Evolutionary conservation across 2,888 invertebrate genomes (phyloP), one percentile per base, ranked within the genome.

Genomic region (Heliconius hortense): DNA sequence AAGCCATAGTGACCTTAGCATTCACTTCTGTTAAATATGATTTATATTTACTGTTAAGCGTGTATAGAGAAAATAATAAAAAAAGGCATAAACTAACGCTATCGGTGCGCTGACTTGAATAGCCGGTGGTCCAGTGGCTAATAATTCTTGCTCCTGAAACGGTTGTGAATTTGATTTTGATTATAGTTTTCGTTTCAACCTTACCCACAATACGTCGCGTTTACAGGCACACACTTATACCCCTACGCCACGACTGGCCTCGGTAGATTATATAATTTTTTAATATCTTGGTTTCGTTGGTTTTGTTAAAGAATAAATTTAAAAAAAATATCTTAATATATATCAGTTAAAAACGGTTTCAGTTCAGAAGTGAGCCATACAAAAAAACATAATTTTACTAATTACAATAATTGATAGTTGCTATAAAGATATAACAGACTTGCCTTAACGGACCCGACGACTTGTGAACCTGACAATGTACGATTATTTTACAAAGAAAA

Each of bases 11-110:
- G 53, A 21, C 53, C 31, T 69, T 28, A 35, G 69, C 10, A 35
- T 31, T 69, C 56, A 69, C 24, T 69, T 56, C n/a, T 56, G 24
- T 24, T 56, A 69, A 56, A 69, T 35, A 66, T 66, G 26, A 43
- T 56, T 56, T n/a, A n/a, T 56, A 24, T 35, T 69, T 69, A 69
- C 69, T 69, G 69, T 69, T 69, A 69, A 15, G 69, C 69, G 56
- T 56, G 35, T 69, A 15, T 35, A 56, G 8, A n/a, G 56, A 69
- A 69, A 69, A 69, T 15, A 35, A 56, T 69, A 56, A 69, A 31
- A 53, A 8, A 56, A n/a, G 4, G 13, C n/a, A 53, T 68, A 53
- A 53, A 26, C 21, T n/a, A 8, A 21, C 31, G 11, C 13, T 64
- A 39, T 35, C 13, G 13, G n/a, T 21, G 64, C 39, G 21, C 7